These are phyloP conservation scores for Climacteris rufus DNA, from an alignment of 2,113 vertebrate genomes.

Conservation along the genomic window DNA sequence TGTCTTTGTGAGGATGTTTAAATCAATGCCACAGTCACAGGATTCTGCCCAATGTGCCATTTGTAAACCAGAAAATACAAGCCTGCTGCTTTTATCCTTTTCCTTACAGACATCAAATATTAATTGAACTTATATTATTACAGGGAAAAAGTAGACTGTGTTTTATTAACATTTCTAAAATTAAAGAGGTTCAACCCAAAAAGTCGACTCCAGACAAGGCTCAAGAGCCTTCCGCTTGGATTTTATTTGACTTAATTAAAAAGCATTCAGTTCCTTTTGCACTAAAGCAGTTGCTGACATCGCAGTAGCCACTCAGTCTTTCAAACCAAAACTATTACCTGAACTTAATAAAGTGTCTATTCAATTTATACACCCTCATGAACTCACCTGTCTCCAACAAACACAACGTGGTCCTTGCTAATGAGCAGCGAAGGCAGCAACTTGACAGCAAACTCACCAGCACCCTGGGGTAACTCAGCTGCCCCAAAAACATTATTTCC, in stretches of 20 bases:
- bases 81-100: neutral
- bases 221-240: neutral
- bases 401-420: neutral
- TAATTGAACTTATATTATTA: conserved; percentile 41
- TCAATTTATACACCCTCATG: conserved; percentile 43
- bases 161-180: conserved; percentile 52
- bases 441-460: neutral
- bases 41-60: conserved; percentile 31
- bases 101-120: conserved; percentile 29
- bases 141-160: neutral
- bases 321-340: conserved; percentile 61
- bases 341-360: conserved; percentile 56
- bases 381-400: conserved; percentile 43
- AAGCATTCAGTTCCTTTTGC: conserved; percentile 53
- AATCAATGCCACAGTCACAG: conserved; percentile 25
- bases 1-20: neutral
- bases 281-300: conserved; percentile 46
- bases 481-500: neutral
- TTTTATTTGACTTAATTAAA: conserved; percentile 66
- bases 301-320: conserved; percentile 52
- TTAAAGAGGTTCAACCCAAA: conserved; percentile 26
- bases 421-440: neutral
- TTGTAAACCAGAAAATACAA: conserved; percentile 61
- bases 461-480: neutral
- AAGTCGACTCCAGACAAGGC: conserved; percentile 21